Evolutionary conservation across 2,797 vertebrate genomes (phyloP).

Genomic region (Pteronotus mesoamericanus): DNA sequence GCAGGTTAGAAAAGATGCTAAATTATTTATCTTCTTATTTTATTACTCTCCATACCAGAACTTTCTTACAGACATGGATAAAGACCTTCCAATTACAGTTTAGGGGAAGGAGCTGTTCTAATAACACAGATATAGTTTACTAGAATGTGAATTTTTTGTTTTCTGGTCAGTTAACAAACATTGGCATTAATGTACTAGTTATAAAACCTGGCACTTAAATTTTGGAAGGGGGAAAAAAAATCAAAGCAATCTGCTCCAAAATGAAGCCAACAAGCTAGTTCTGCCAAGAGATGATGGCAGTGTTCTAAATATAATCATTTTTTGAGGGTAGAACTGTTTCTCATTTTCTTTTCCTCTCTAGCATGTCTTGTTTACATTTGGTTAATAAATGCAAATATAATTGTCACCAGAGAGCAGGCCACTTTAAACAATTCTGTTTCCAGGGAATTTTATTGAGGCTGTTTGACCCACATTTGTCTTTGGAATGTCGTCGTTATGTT

Average conservation of each 20-base stretch:
- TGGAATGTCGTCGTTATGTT: neutral
- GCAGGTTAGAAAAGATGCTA: neutral
- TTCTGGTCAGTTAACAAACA: slow-evolving; percentile 65
- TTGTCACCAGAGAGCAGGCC: neutral
- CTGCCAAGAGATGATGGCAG: slow-evolving; percentile 50
- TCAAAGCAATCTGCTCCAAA: slow-evolving; percentile 62
- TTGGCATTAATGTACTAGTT: slow-evolving; percentile 41
- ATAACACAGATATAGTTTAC: neutral
- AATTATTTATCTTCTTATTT: neutral
- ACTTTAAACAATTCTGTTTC: neutral
- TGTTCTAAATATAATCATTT: slow-evolving; percentile 52
- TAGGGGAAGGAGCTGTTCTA: neutral
- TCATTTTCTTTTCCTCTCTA: slow-evolving; percentile 20
- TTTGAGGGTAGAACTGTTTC: slow-evolving; percentile 18
- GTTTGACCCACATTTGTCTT: neutral
- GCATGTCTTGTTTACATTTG: slow-evolving; percentile 32
- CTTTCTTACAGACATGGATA: neutral
- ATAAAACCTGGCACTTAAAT: slow-evolving; percentile 51
- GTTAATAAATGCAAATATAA: slow-evolving; percentile 37
- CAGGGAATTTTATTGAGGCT: neutral
- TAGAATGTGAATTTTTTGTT: slow-evolving; percentile 18
- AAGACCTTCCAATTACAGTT: neutral
- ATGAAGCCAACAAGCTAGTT: slow-evolving; percentile 37
- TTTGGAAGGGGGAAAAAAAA: slow-evolving; percentile 28
- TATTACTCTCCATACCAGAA: neutral